These are phyloP conservation scores for Habropoda laboriosa DNA, from an alignment of 1,140 invertebrate species.

Conservation along the genomic window DNA sequence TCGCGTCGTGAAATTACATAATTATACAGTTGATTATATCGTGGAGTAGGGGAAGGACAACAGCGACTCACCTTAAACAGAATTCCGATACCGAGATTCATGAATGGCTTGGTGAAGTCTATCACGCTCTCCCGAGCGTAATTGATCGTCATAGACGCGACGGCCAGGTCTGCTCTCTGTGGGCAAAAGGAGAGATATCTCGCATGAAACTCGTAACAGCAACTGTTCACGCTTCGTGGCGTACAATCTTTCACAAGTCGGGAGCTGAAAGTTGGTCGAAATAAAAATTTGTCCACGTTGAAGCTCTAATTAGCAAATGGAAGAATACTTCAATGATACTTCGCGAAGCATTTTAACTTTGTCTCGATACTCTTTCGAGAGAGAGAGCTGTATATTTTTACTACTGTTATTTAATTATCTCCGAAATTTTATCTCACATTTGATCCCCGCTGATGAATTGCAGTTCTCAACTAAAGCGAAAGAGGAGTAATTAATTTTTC, in stretches of 20 bases:
- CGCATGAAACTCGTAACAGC: neutral
- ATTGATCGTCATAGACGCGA: conserved; percentile 92
- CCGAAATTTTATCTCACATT: no score
- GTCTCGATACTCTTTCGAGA: no score
- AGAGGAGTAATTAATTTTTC: no score
- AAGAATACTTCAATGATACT: no score
- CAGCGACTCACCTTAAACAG: conserved; percentile 86
- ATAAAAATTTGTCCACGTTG: conserved; percentile 8
- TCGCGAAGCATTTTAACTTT: no score
- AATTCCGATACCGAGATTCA: conserved; percentile 93
- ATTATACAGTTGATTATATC: neutral
- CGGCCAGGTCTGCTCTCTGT: conserved; percentile 89
- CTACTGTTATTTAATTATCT: no score
- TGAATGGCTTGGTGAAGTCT: conserved; percentile 95
- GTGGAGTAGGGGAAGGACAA: neutral
- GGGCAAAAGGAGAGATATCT: conserved; percentile 47
- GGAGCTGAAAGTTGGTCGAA: no score
- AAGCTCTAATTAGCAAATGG: no score
- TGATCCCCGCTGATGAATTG: no score
- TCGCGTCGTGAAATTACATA: neutral
- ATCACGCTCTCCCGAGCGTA: conserved; percentile 93
- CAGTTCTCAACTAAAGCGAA: no score
- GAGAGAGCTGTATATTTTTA: no score
- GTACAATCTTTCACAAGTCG: neutral
- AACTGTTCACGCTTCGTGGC: neutral